Conservation (phyloP, 2,888 invertebrate genomes). For the Galeopsomyia nigrocyanea region DNA sequence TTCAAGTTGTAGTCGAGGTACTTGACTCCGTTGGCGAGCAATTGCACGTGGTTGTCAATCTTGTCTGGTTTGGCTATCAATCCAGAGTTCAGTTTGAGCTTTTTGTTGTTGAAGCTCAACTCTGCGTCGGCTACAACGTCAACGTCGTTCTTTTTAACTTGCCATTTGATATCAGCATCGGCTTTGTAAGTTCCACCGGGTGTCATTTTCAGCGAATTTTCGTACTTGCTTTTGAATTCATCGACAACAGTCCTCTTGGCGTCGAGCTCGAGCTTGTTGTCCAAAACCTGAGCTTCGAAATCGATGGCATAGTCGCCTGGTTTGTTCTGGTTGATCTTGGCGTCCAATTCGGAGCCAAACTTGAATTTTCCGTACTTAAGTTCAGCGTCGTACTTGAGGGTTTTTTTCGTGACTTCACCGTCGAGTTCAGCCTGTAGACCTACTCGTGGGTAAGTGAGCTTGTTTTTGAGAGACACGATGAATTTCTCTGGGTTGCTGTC, state of each 20-base stretch:
- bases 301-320: slow-evolving; percentile 73
- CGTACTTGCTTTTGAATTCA: slow-evolving; percentile 74
- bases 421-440: slow-evolving; percentile 69
- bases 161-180: slow-evolving; percentile 73
- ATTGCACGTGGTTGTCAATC: slow-evolving; percentile 72
- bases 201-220: slow-evolving; percentile 73
- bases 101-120: slow-evolving; percentile 74
- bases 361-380: slow-evolving; percentile 74
- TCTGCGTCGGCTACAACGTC: slow-evolving; percentile 71
- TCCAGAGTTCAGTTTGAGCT: slow-evolving; percentile 70
- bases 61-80: slow-evolving; percentile 68
- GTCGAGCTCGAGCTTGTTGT: slow-evolving; percentile 71
- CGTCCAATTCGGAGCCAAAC: slow-evolving; percentile 70
- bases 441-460: slow-evolving; percentile 59
- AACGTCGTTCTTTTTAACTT: slow-evolving; percentile 71
- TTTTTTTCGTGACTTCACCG: slow-evolving; percentile 73
- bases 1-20: slow-evolving; percentile 74
- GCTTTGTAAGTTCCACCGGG: slow-evolving; percentile 76
- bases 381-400: slow-evolving; percentile 72
- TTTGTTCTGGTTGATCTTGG: slow-evolving; percentile 66
- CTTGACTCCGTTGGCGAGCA: slow-evolving; percentile 70
- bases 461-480: slow-evolving; percentile 71
- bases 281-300: slow-evolving; percentile 70
- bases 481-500: slow-evolving; percentile 65
- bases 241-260: slow-evolving; percentile 73